Evolutionary conservation across 2,888 invertebrate genomes (phyloP), one percentile per base, ranked within the genome.

Genomic region (Helicoverpa assulta): DNA sequence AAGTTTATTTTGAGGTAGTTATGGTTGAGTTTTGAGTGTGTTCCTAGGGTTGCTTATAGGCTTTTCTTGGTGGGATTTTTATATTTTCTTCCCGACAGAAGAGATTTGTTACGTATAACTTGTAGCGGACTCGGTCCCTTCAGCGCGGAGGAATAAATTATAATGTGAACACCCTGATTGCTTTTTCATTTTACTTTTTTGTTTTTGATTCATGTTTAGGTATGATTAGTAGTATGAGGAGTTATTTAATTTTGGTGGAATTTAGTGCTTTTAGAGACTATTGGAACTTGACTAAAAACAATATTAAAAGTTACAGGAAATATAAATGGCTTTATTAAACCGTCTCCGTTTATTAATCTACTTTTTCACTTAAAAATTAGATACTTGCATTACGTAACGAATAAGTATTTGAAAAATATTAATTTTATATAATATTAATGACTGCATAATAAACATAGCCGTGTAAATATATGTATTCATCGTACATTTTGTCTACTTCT

Each of bases 51-150:
- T 77, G 86, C 76, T 86, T 82, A 86, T 94, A 92, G 85, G 93
- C 85, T 86, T 80, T 92, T 93, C 85, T 85, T 69, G 64, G 66
- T 54, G 54, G 80, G 67, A 82, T 90, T 94, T 94, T 94, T 94
- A 93, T 91, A 90, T 89, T 92, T 94, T 93, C 93, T 91, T 92
- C 89, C 86, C 82, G 84, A 85, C 88, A 84, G 88, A 55, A 81
- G 81, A 92, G 92, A 93, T 94, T 94, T 93, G 92, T 91, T 90
- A 81, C 82, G 81, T 86, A 85, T 83, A 91, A 92, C 90, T 86
- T 85, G 84, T 89, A 91, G 87, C 88, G 90, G 89, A 89, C 89
- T 85, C 83, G 82, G 85, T 76, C 82, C 81, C 83, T 81, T 71
- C 72, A 66, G 57, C 57, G 58, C 50, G 70, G 73, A 77, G 83